Conservation (phyloP, 2,888 invertebrate species). For the Pediacus dermestoides region DNA sequence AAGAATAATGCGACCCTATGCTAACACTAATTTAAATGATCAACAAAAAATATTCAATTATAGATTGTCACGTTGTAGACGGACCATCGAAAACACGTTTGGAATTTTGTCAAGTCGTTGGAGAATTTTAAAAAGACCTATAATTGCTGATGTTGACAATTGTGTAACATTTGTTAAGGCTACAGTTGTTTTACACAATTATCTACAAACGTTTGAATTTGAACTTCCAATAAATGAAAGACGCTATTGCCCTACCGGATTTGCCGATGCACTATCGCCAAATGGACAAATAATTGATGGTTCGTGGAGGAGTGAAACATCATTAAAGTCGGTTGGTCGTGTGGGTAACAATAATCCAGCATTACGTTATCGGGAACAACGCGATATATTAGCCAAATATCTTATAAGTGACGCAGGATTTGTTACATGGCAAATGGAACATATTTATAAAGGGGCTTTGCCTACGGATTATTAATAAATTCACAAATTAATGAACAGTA, state of each 20-base stretch:
- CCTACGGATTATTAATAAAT: too few relatives aligned
- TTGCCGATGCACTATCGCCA: slow-evolving; percentile 6
- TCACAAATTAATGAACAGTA: too few relatives aligned
- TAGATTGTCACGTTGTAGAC: slow-evolving; percentile 4
- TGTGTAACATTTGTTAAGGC: slow-evolving; percentile 16
- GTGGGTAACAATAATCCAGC: too few relatives aligned
- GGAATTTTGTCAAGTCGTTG: slow-evolving; percentile 9
- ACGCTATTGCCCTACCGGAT: slow-evolving; percentile 13
- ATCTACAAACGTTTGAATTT: slow-evolving; percentile 18
- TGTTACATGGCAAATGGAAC: too few relatives aligned
- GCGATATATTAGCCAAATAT: too few relatives aligned
- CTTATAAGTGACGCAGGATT: too few relatives aligned
- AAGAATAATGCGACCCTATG: slow-evolving; percentile 15
- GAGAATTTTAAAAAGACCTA: slow-evolving; percentile 11
- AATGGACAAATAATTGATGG: slow-evolving; percentile 3
- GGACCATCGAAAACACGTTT: slow-evolving; percentile 12
- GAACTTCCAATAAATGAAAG: slow-evolving; percentile 9
- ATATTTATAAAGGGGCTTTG: too few relatives aligned
- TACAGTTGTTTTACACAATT: slow-evolving; percentile 24
- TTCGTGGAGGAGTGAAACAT: slow-evolving; percentile 8
- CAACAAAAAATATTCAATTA: slow-evolving; percentile 10
- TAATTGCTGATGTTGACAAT: slow-evolving; percentile 7
- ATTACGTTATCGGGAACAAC: too few relatives aligned
- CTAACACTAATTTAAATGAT: slow-evolving; percentile 7
- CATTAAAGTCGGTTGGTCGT: too few relatives aligned